Base-by-base conservation (phyloP, 2,797 vertebrate species). In the Euthynnus affinis region DNA sequence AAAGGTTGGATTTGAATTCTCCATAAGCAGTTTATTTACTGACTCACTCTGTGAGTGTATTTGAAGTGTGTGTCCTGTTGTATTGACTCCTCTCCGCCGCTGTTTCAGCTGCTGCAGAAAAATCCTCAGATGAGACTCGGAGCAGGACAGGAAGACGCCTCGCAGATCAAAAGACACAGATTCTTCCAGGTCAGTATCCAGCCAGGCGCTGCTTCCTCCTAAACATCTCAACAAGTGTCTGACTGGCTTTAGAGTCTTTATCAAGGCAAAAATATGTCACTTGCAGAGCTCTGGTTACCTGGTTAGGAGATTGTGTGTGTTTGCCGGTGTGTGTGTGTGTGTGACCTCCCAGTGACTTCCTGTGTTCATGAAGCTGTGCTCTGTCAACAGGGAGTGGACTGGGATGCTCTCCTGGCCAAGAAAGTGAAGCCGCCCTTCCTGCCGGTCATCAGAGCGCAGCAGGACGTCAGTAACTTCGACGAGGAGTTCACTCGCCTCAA, bases 401-500 rank as follows among this genome's bases (percentile, higher is more conserved):
- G 98, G 98, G 93, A 91, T 34, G 95, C 96, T 72, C 91, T 99
- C 46, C 90, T 98, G 44, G 91, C 96, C 82, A 96, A 96, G 60
- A 93, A 82, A 9, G 42, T 96, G 76, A 96, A 92, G 89, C 97
- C 98, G 0, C 98, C 98, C 0, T 97, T 97, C 57, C 90, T 97
- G 80, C 98, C 98, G 0, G 84, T 81, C 1, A 84, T 99, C 78
- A 92, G 86, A 52, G 91, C 94, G 2, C 91, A 93, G 0, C 92
- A 91, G 0, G 98, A 99, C 29, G 93, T 98, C 74, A 95, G 96
- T 68, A 97, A 99, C 93, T 99, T 99, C 0, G 98, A 99, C 59
- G 92, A 96, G 67, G 97, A 97, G 92, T 99, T 99, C 92, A 99
- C 98, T 0, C 92, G 92, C 2, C 95, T 97, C 75, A 95, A 95